A percentile compares a stretch with the other conserved stretches of the same genome.
phyloP scores from a whole-genome alignment of 2,888 invertebrate genomes.

The Coelinius sp. region DNA sequence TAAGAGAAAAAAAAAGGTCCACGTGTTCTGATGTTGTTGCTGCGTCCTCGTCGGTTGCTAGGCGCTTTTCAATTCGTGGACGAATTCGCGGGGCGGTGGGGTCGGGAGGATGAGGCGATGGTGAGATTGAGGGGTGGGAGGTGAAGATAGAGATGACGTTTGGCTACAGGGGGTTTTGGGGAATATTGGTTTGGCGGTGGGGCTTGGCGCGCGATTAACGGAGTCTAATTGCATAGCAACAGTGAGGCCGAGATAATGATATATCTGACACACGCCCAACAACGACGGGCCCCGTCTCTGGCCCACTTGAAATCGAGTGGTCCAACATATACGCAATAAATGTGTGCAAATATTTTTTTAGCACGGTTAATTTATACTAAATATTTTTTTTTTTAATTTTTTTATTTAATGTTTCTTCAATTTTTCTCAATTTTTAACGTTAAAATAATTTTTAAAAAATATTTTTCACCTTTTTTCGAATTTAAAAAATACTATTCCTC shows the following conservation, averaged over 20 bases:
- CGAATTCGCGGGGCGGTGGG: too few relatives aligned
- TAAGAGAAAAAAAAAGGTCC: constrained; percentile 45
- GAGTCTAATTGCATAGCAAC: constrained; percentile 69
- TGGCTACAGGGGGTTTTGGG: constrained; percentile 36
- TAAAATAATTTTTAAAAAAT: too few relatives aligned
- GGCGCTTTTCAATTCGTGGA: constrained; percentile 17
- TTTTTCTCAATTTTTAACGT: too few relatives aligned
- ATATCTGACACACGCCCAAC: constrained; percentile 63
- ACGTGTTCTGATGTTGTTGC: constrained; percentile 64
- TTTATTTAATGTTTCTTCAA: too few relatives aligned
- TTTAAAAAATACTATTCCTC: too few relatives aligned
- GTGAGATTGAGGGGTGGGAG: neutral
- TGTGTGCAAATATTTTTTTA: neutral
- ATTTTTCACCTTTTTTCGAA: neutral
- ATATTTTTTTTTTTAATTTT: too few relatives aligned
- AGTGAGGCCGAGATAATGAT: constrained; percentile 68
- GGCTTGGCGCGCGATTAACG: constrained; percentile 62
- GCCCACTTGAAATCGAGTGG: constrained; percentile 57
- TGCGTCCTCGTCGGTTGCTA: constrained; percentile 55
- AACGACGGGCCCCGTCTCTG: constrained; percentile 55
- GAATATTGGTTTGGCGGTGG: constrained; percentile 38
- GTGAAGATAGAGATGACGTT: constrained; percentile 27
- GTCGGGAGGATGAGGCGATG: constrained; percentile 8
- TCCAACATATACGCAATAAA: constrained; percentile 1
- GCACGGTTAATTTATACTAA: too few relatives aligned